Percentiles rank a stretch among this genome's conserved stretches.
phyloP scores from a whole-genome alignment of 2,888 invertebrate species.

The Hirtodrosophila confusa region DNA sequence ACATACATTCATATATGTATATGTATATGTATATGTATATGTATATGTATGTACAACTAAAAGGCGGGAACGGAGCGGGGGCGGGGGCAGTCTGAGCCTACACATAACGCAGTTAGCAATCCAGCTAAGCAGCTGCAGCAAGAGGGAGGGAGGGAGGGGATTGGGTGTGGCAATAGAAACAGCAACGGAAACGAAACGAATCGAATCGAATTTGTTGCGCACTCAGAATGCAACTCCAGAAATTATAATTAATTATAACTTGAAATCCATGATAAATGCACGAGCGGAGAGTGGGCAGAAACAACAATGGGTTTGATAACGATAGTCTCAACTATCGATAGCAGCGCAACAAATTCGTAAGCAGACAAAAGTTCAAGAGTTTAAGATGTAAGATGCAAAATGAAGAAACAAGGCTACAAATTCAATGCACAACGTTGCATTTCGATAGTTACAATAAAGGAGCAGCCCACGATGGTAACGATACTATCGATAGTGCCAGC shows the following conservation, averaged over 20 bases:
- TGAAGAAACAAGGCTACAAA: no score
- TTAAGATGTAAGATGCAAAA: no score
- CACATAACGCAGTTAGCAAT: slow-evolving; percentile 15
- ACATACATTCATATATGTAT: slow-evolving; percentile 23
- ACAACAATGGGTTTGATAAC: no score
- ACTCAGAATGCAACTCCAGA: slow-evolving; percentile 5
- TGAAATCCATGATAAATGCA: no score
- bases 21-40: slow-evolving; percentile 15
- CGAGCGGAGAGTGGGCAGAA: no score
- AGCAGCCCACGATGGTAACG: no score
- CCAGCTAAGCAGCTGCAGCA: slow-evolving; percentile 13
- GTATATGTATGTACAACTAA: slow-evolving; percentile 2
- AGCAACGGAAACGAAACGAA: slow-evolving; percentile 25
- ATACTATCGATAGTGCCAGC: no score
- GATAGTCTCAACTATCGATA: no score
- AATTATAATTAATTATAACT: not conserved
- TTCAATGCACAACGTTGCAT: no score
- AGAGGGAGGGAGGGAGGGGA: not conserved
- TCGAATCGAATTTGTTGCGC: slow-evolving; percentile 5
- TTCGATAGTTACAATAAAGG: no score
- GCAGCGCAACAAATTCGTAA: no score
- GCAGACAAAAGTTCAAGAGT: no score
- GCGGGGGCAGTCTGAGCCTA: slow-evolving; percentile 3
- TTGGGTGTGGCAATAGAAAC: slow-evolving; percentile 6
- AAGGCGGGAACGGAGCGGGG: slow-evolving; percentile 7